Base-by-base conservation (phyloP, 1,140 invertebrate species). In the Heterodera carotae region DNA sequence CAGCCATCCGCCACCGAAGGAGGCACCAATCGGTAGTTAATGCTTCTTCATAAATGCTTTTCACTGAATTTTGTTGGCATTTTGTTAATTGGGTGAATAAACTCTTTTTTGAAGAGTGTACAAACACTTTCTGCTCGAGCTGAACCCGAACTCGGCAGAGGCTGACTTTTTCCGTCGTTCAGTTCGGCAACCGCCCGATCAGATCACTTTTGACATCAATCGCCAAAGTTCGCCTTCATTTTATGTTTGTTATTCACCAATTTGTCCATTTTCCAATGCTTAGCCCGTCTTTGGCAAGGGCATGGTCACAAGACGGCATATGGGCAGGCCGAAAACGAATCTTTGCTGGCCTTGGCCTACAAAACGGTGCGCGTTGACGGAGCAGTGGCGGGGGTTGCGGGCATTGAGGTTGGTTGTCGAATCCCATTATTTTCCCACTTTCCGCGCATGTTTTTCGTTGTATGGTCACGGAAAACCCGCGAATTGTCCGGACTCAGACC, bases 361-460 rank as follows among this genome's bases (percentile, higher is more conserved):
- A 82, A 87, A 76, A 84, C 86, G 31, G 66, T 86, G 15, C 84
- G 85, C 69, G 31, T 79, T 10, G 81, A 86, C 60, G 79, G 84
- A n/a, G 85, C 85, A 7, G 62, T 86, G 18, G 67, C 86, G 33
- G 85, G 85, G 25, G 86, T 87, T 33, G 81, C 76, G 56, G 85
- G 85, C 69, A 84, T 81, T 43, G 85, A 86, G 76, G 82, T 86
- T n/a, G n/a, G n/a, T n/a, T n/a, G n/a, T n/a, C n/a, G n/a, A n/a
- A n/a, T n/a, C n/a, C n/a, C n/a, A n/a, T n/a, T n/a, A n/a, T n/a
- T n/a, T n/a, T n/a, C n/a, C n/a, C n/a, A n/a, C n/a, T n/a, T n/a
- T n/a, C n/a, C n/a, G n/a, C n/a, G n/a, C n/a, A n/a, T n/a, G n/a
- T n/a, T n/a, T n/a, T n/a, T n/a, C n/a, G n/a, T n/a, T n/a, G n/a